phyloP scores from a whole-genome alignment of 2,797 vertebrate species.

The Octomys mimax region DNA sequence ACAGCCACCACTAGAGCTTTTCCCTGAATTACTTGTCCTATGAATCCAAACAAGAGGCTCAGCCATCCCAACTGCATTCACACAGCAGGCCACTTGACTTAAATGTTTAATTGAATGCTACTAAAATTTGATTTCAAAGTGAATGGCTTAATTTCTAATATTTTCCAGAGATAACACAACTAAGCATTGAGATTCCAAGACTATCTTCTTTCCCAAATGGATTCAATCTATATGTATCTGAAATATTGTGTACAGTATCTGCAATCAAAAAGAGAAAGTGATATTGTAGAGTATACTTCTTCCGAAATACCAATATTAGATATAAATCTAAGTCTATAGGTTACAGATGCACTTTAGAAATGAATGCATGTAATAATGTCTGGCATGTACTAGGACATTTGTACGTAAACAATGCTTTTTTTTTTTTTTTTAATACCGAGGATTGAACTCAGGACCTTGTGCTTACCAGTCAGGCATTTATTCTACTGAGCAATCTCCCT shows the following conservation, averaged over 20 bases:
- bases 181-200: neutral
- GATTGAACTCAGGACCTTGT: no score
- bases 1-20: neutral
- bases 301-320: neutral
- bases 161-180: slow-evolving; percentile 49
- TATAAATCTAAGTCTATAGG: neutral
- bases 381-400: neutral
- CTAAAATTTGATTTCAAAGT: slow-evolving; percentile 27
- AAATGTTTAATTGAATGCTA: neutral
- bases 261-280: slow-evolving; percentile 26
- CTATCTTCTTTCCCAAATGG: neutral
- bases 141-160: slow-evolving; percentile 32
- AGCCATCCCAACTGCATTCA: neutral
- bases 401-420: neutral
- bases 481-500: no score
- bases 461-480: no score
- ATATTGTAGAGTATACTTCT: neutral
- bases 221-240: neutral
- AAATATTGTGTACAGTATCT: neutral
- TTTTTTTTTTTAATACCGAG: no score
- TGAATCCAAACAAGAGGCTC: neutral
- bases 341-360: neutral
- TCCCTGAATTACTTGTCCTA: neutral
- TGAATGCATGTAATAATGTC: neutral
- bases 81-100: neutral